Evolutionary conservation across 2,797 vertebrate species (phyloP), one percentile per base, ranked within the genome.

Genomic region (Botia almorhae): DNA sequence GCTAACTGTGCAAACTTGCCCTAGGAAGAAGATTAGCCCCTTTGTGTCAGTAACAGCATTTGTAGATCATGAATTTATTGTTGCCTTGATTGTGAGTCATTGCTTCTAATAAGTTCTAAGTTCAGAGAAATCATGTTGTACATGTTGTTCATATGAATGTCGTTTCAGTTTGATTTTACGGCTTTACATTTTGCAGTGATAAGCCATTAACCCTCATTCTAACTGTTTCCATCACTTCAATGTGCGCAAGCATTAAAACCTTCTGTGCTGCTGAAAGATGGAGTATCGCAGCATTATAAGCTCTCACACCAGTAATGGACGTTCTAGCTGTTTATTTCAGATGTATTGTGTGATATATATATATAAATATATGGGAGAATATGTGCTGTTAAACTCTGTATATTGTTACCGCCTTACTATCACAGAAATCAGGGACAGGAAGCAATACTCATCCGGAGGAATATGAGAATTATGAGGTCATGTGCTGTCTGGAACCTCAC

Each of bases 401-500:
- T 29, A 33, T 73, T 50, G 16, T 80, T 76, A 26, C 12, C 43
- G 0, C 23, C 67, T 74, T 77, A n/a, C 13, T 76, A 43, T 82
- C 69, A 23, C 46, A 7, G 21, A 63, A 69, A 26, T 23, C 17
- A 2, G 71, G 67, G 21, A 60, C 76, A 78, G 82, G 70, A 85
- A 81, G 69, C 80, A 77, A 46, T 67, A 65, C 33, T 36, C 61
- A 60, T 58, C 61, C 68, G 72, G 39, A 67, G 48, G 55, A 39
- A 80, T 26, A 26, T 60, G 68, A 55, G 10, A 53, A 29, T 67
- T 63, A 73, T 83, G 69, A 69, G 19, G 67, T 72, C 33, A 77
- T 65, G 69, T 82, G 60, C 70, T 83, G 77, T 73, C 75, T 36
- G 69, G 43, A 12, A 78, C 48, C 69, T 61, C 12, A 46, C 61